These are phyloP conservation scores for Equus quagga DNA, from an alignment of 2,113 vertebrate species.

Conservation along the genomic window DNA sequence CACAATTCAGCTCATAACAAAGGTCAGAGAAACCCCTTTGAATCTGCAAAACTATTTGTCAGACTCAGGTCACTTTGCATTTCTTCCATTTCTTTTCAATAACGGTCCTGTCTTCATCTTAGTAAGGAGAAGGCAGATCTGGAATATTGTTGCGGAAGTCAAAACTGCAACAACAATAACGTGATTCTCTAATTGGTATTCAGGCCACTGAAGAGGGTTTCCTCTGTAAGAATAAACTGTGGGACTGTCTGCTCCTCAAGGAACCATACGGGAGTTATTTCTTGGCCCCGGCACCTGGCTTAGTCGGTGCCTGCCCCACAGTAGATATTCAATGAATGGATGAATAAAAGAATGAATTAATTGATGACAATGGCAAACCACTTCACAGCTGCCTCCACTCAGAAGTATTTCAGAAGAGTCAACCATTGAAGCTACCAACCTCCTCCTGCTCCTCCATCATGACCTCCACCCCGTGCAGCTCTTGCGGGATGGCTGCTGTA, in stretches of 20 bases:
- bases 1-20: background rate
- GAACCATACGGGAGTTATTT: background rate
- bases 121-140: background rate
- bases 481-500: background rate
- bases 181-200: background rate
- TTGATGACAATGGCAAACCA: accelerated
- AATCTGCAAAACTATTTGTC: background rate
- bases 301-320: background rate
- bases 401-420: background rate
- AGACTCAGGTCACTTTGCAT: background rate
- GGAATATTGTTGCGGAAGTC: background rate
- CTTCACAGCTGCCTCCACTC: no score
- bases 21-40: background rate
- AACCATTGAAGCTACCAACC: background rate
- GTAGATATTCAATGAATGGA: background rate
- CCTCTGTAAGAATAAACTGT: background rate
- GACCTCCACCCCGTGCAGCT: background rate
- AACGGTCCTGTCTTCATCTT: background rate
- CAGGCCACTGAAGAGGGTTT: background rate
- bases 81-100: background rate
- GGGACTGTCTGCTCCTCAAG: background rate
- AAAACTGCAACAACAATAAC: background rate
- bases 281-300: background rate
- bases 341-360: background rate
- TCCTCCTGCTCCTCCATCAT: accelerated